Evolutionary conservation across 2,888 invertebrate genomes (phyloP), one percentile per base, ranked within the genome.

Genomic region (Iselma pallidipennis): DNA sequence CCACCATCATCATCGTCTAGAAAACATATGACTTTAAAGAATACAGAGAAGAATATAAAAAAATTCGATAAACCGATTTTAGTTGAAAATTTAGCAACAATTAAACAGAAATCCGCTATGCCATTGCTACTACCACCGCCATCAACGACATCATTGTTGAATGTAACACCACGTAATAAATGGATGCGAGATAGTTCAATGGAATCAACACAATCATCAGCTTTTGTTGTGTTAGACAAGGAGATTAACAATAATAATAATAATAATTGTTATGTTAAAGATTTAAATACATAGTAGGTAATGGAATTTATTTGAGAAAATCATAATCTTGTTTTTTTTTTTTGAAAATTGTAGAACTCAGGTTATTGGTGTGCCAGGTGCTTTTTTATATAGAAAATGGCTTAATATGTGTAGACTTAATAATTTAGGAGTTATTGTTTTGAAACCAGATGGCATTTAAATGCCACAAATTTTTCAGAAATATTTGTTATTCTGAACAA

Each of bases 11-110:
- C 59, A 12, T 50, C 59, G 19, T 33, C 31, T 45, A 50, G 25
- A 28, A 53, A 50, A 4, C 31, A 29, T n/a, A n/a, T n/a, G n/a
- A n/a, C n/a, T n/a, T n/a, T n/a, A n/a, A n/a, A n/a, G 19, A 12
- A 16, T 37, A 57, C 10, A 31, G 12, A 4, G 42, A 28, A 51
- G 0, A 49, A 28, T 29, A 12, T 29, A 9, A 61, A 49, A 28
- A 55, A 74, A 23, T 81, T 79, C 66, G 75, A 72, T 26, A 77
- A 78, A 56, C 68, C 77, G 2, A 74, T 80, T 19, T 73, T 70
- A 26, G 72, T 75, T 23, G 72, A 74, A 45, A 73, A 74, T 61
- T 65, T 72, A 54, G 69, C 74, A 42, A 42, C 19, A 21, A 42
- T 21, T 2, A 7, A 10, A 10, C 10, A 7, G 10, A 42, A 21